Conservation (phyloP, 2,888 invertebrate species). For the Andrena dorsata region DNA sequence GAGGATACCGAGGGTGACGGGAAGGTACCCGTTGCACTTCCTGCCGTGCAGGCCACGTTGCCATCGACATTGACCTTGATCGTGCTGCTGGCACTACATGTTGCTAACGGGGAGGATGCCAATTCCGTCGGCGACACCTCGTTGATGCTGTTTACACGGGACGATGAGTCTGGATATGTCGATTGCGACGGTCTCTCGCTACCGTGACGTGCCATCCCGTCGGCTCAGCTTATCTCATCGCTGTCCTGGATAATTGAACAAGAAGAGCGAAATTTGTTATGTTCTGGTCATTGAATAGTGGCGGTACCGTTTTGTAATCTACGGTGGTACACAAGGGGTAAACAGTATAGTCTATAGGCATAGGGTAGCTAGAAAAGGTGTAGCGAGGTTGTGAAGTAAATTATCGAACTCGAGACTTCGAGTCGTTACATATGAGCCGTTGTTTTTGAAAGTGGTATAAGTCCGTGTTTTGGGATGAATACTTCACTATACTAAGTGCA, state of each 20-base stretch:
- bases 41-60: conserved; percentile 23
- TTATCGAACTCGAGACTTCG: too few relatives aligned
- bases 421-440: too few relatives aligned
- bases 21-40: conserved; percentile 45
- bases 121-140: conserved; percentile 46
- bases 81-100: conserved; percentile 32
- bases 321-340: background rate
- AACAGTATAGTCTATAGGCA: background rate
- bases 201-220: conserved; percentile 76
- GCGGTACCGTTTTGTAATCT: background rate
- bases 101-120: conserved; percentile 27
- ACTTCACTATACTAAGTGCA: too few relatives aligned
- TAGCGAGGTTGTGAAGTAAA: too few relatives aligned
- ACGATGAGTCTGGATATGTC: conserved; percentile 45
- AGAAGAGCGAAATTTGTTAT: background rate
- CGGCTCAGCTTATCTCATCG: conserved; percentile 61
- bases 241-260: background rate
- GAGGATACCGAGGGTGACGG: conserved; percentile 42
- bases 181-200: conserved; percentile 72
- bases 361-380: too few relatives aligned
- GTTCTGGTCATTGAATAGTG: background rate
- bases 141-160: conserved; percentile 16
- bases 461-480: too few relatives aligned
- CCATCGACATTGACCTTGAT: conserved; percentile 50
- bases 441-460: too few relatives aligned